Conservation (phyloP, 2,113 vertebrate genomes). For the Cyprinodon tularosa region DNA sequence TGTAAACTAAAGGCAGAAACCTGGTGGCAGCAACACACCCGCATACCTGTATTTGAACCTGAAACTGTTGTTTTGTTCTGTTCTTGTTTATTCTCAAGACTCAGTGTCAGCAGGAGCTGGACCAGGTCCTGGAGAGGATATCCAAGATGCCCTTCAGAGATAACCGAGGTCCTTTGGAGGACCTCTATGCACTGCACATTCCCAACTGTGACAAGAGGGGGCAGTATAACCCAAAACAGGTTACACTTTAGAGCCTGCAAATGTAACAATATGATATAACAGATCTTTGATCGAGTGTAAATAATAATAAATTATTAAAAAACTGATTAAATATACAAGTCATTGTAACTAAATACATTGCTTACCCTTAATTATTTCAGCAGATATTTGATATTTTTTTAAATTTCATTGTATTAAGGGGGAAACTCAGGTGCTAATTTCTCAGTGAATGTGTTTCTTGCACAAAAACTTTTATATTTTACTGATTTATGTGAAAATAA, state of each 20-base stretch:
- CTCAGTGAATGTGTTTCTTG: no score
- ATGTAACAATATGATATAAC: neutral
- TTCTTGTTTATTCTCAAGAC: constrained; percentile 77
- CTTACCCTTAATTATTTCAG: neutral
- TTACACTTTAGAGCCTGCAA: neutral
- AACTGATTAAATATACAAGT: neutral
- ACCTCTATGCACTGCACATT: constrained; percentile 94
- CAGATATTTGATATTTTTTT: no score
- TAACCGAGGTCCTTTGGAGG: constrained; percentile 92
- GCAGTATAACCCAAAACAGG: constrained; percentile 98
- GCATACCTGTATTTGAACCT: neutral
- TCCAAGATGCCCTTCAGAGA: constrained; percentile 94
- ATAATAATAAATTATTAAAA: no score
- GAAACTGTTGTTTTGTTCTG: constrained; percentile 23
- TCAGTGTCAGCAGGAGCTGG: constrained; percentile 94
- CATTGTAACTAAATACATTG: neutral
- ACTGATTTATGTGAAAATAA: no score
- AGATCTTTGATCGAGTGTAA: no score
- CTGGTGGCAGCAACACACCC: neutral
- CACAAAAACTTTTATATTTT: no score
- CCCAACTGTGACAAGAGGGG: constrained; percentile 98
- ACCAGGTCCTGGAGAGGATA: constrained; percentile 95
- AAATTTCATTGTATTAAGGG: no score
- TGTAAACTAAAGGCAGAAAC: neutral
- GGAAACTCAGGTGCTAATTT: no score